Evolutionary conservation across 30 jellyfish, hydroid and myxozoan species (phyloP), one percentile per base, ranked within the genome.

Genomic region (Aurelia aurita): DNA sequence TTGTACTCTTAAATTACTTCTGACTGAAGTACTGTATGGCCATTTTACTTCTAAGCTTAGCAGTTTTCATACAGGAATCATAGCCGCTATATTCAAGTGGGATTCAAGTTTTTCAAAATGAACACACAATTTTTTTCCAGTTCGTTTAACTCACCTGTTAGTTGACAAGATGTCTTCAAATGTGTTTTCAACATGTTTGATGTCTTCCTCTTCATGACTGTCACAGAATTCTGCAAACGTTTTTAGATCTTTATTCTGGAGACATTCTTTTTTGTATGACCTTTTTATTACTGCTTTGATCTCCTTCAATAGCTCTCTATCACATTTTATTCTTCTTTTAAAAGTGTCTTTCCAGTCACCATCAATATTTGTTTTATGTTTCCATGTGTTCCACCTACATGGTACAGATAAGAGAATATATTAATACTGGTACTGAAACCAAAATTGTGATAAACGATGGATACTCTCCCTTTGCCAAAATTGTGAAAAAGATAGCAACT

Each of bases 261-360:
- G 5, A 31, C 82, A 63, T 5, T 80, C 90, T 66, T 49, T 80
- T 25, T 80, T 80, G 27, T 18, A 80, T 16, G 90, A 80, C 63
- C 29, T 49, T 23, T 65, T 47, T 21, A 80, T 49, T 2, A 80
- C 68, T 29, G 32, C 39, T 46, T 46, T 31, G 59, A 80, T 66
- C 28, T 25, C 53, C 45, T 53, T 34, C 57, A 32, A 8, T 29
- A 80, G 21, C 19, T 80, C 90, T 49, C 39, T 66, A 1, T 66
- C 80, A 64, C 90, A 80, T 80, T 19, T 80, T 54, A 64, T 27
- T 45, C 90, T 80, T 80, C 74, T 21, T 66, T 44, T 80, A 29
- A 62, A 80, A 35, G 68, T 49, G 25, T 65, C 90, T 47, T 64
- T 64, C 90, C 90, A 80, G 63, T 62, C 39, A 64, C 65, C 57